phyloP scores from a whole-genome alignment of 2,113 vertebrate species.

The Hassar affinis region DNA sequence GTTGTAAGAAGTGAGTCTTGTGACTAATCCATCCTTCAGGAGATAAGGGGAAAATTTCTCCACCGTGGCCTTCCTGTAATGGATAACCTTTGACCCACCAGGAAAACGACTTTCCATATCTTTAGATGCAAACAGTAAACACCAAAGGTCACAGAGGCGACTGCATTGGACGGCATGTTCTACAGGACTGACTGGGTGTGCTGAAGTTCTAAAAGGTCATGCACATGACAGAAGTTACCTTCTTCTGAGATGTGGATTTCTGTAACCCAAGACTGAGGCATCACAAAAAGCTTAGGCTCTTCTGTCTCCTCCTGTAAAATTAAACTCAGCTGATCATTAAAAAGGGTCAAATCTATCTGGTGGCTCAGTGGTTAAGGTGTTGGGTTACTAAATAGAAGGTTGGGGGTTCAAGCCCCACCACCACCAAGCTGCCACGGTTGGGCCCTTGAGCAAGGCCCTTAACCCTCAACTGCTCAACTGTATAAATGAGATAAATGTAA shows the following conservation, averaged over 20 bases:
- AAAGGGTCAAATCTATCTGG: no score
- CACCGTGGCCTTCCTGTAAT: constrained; percentile 76
- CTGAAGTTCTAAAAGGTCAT: constrained; percentile 15
- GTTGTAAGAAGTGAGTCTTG: constrained; percentile 73
- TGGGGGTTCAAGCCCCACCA: no score
- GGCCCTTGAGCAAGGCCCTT: no score
- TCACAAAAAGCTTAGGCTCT: constrained; percentile 39
- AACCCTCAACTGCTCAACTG: no score
- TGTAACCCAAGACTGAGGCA: no score
- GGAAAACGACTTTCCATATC: constrained; percentile 64
- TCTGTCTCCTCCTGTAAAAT: constrained; percentile 50
- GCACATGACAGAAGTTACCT: constrained; percentile 62
- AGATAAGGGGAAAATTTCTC: constrained; percentile 79
- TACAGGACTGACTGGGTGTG: neutral
- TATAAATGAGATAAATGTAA: no score
- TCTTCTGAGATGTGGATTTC: no score
- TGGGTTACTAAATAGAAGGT: no score
- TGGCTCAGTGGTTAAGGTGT: no score
- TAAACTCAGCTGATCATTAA: constrained; percentile 28
- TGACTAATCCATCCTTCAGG: constrained; percentile 73
- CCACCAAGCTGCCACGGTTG: no score
- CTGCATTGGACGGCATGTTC: neutral
- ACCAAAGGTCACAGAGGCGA: constrained; percentile 11
- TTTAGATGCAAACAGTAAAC: constrained; percentile 51
- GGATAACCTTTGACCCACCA: constrained; percentile 71